Evolutionary conservation across 2,888 invertebrate genomes (phyloP), one percentile per base, ranked within the genome.

Genomic region (Mythimna pallens): DNA sequence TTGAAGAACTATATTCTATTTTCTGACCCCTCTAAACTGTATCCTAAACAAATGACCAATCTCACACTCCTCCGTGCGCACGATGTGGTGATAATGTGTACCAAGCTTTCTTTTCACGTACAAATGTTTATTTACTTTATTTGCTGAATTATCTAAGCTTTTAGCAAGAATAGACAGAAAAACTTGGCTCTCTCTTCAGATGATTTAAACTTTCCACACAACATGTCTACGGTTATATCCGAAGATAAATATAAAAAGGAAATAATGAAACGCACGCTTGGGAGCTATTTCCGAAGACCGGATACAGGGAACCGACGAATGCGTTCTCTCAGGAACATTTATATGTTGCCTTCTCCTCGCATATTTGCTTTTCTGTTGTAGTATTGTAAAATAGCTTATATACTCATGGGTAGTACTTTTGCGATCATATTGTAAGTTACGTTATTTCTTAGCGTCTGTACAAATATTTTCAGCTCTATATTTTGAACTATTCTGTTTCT

Each of bases 191-290:
- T 20, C 58, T 57, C 34, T 69, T 57, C 47, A 64, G 50, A 79
- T 73, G 80, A 82, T 68, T 80, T 80, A 65, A 79, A 79, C 40
- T 68, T 6, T 22, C 30, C 34, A 66, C 65, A 70, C 36, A 74
- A 73, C 73, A 78, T 73, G 64, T 80, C 73, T 66, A 80, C 65
- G 54, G 75, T 81, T 78, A 82, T 81, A 73, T 71, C 78, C 73
- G 70, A 70, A 79, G 83, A 86, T 84, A 88, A 88, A 86, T 87
- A 86, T 85, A 83, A 85, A 87, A 87, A 85, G 87, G 87, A 89
- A 87, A 89, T 89, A 90, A 90, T 89, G 88, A 89, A 89, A 88
- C 83, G 82, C 82, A 85, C 86, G 87, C 90, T 86, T 85, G 89
- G 86, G 88, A 88, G 86, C 85, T 84, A 83, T 87, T 89, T 89